Conservation (phyloP, 2,113 vertebrate genomes). For the Onychostoma macrolepis region DNA sequence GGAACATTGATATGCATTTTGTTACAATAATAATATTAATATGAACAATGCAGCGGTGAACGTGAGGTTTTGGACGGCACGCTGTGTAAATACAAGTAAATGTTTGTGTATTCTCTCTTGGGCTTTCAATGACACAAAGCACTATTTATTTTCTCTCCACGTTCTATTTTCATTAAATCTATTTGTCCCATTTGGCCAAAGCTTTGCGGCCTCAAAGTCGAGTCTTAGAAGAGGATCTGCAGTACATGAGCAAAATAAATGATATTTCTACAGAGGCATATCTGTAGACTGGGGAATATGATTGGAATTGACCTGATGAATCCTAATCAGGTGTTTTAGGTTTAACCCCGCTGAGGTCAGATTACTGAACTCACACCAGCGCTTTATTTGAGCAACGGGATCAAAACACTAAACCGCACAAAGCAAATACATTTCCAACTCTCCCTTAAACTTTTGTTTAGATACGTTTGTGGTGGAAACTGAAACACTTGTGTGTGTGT, state of each 20-base stretch:
- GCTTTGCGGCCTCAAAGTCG: slow-evolving; percentile 29
- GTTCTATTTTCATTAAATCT: slow-evolving; percentile 51
- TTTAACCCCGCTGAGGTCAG: slow-evolving; percentile 64
- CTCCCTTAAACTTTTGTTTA: background rate
- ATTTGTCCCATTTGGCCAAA: slow-evolving; percentile 52
- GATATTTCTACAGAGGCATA: slow-evolving; percentile 87
- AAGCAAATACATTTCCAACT: background rate
- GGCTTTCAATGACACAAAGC: slow-evolving; percentile 30
- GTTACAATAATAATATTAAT: slow-evolving; percentile 35
- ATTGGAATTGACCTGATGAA: slow-evolving; percentile 79
- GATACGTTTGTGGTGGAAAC: background rate
- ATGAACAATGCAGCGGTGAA: background rate
- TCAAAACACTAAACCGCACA: slow-evolving; percentile 15
- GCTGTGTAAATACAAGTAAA: slow-evolving; percentile 2
- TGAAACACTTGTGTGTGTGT: background rate
- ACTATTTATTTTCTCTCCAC: slow-evolving; percentile 48
- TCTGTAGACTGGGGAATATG: slow-evolving; percentile 80
- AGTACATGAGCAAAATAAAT: slow-evolving; percentile 78
- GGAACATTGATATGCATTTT: slow-evolving; percentile 34
- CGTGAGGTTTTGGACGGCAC: slow-evolving; percentile 8
- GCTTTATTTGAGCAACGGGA: slow-evolving; percentile 17
- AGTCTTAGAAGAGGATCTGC: slow-evolving; percentile 45
- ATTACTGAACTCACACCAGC: slow-evolving; percentile 29
- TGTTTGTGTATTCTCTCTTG: slow-evolving; percentile 38
- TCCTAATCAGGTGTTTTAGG: slow-evolving; percentile 88